Base-by-base conservation (phyloP, 1,140 invertebrate genomes). In the Tenebrio molitor region DNA sequence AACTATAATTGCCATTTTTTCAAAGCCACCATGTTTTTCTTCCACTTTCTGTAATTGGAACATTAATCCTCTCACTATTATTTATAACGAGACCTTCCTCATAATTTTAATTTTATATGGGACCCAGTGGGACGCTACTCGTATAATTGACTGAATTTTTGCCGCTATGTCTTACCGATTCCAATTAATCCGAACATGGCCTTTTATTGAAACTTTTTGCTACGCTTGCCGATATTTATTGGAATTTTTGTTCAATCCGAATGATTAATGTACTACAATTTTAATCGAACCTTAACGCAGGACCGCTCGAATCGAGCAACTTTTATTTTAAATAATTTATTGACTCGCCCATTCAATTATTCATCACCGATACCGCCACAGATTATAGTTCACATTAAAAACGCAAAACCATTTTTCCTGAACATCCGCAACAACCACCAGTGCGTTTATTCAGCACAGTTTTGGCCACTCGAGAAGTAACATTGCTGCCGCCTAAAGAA, bases 271-370 rank as follows among this genome's bases (percentile, higher is more conserved):
- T 66, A 66, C 36, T 66, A 66, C 64, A 44, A 66, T 58, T 44
- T 66, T 66, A 66, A 66, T 44, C 64, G 39, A 66, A 66, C 36
- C 17, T 66, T 44, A 25, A 66, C 46, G 17, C 4, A 17, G 16
- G 21, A n/a, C 21, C 6, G 29, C 12, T 29, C 2, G 53, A 33
- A 23, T 21, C 53, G 53, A 62, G n/a, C 53, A 62, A 62, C 53
- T 62, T 62, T 62, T 62, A 62, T 62, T 62, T 62, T 62, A 62
- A 62, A 62, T 62, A 62, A 62, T 62, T 62, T 62, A 62, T 62
- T 62, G 21, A 62, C 21, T n/a, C 15, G 53, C 19, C 15, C 53
- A 15, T 62, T 62, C 53, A 62, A 62, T 62, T 62, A 21, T 62
- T 17, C 53, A 62, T 15, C 17, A 62, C 17, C 10, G 16, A 62